Conservation (phyloP, 2,888 invertebrate species). For the Hydriomena furcata region DNA sequence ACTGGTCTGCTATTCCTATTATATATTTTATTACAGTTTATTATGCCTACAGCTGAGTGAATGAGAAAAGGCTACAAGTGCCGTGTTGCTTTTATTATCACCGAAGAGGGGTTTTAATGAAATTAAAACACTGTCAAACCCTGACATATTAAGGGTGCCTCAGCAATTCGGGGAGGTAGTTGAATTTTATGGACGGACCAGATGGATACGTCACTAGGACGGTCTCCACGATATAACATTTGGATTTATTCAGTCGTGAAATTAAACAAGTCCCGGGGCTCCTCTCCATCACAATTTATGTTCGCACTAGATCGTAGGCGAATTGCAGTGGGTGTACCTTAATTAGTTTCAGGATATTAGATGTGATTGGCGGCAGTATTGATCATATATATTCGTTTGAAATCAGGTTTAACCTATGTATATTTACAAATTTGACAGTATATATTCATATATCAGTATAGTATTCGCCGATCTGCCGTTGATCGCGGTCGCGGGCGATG, state of each 20-base stretch:
- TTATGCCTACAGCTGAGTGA: not conserved
- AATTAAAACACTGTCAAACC: constrained; percentile 26
- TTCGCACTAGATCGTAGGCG: constrained; percentile 77
- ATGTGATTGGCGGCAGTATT: constrained; percentile 13
- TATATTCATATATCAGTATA: too few species aligned
- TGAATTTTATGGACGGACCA: constrained; percentile 67
- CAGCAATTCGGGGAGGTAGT: constrained; percentile 46
- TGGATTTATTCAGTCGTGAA: constrained; percentile 82
- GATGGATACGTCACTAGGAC: constrained; percentile 57
- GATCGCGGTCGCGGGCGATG: too few species aligned
- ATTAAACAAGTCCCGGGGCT: constrained; percentile 77
- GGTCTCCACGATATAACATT: constrained; percentile 70
- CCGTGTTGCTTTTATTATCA: constrained; percentile 3
- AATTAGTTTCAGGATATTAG: constrained; percentile 56
- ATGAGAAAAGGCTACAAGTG: not conserved
- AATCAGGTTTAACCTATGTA: not conserved
- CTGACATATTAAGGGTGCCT: constrained; percentile 28
- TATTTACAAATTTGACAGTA: too few species aligned
- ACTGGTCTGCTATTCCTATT: too few species aligned
- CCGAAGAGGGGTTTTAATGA: constrained; percentile 18
- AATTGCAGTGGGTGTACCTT: constrained; percentile 54
- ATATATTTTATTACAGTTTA: too few species aligned
- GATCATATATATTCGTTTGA: constrained; percentile 4
- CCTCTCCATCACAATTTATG: constrained; percentile 78
- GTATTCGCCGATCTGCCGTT: too few species aligned